phyloP scores from a whole-genome alignment of 2,888 invertebrate genomes.

The Eupelmus urozonus region DNA sequence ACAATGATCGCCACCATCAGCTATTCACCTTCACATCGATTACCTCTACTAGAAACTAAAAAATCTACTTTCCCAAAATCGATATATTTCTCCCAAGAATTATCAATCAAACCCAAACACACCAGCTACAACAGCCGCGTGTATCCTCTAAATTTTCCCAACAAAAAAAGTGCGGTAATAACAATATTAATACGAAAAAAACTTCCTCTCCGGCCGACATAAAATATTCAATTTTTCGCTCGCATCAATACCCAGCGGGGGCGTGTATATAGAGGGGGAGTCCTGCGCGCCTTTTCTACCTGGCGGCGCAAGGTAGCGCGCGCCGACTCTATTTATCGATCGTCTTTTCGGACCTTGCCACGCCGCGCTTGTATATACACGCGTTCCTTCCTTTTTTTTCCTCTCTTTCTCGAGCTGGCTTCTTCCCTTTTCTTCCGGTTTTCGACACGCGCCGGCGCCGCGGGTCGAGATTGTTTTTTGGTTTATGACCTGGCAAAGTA shows the following conservation, averaged over 20 bases:
- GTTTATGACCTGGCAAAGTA: constrained; percentile 23
- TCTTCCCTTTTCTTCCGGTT: constrained; percentile 30
- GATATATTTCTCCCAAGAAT: too few relatives aligned
- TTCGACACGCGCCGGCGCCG: constrained; percentile 29
- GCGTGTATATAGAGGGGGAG: background rate
- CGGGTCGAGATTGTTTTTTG: constrained; percentile 48
- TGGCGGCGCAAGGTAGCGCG: background rate
- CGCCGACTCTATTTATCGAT: constrained; percentile 50
- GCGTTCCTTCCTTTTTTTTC: background rate
- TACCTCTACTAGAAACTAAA: too few relatives aligned
- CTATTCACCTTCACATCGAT: too few relatives aligned
- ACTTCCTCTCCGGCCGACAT: background rate
- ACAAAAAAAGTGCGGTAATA: too few relatives aligned
- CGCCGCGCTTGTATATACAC: background rate
- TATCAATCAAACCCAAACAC: too few relatives aligned
- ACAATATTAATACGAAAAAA: too few relatives aligned
- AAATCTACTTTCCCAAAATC: too few relatives aligned
- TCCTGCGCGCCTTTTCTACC: constrained; percentile 47
- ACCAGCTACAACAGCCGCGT: too few relatives aligned
- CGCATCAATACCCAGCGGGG: background rate
- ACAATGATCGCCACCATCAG: too few relatives aligned
- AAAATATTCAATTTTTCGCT: constrained; percentile 45
- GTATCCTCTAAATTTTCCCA: too few relatives aligned
- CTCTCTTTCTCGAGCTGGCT: background rate
- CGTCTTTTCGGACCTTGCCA: constrained; percentile 51